Evolutionary conservation across 1,140 invertebrate species (phyloP), one percentile per base, ranked within the genome.

Genomic region (Drosophila tani): DNA sequence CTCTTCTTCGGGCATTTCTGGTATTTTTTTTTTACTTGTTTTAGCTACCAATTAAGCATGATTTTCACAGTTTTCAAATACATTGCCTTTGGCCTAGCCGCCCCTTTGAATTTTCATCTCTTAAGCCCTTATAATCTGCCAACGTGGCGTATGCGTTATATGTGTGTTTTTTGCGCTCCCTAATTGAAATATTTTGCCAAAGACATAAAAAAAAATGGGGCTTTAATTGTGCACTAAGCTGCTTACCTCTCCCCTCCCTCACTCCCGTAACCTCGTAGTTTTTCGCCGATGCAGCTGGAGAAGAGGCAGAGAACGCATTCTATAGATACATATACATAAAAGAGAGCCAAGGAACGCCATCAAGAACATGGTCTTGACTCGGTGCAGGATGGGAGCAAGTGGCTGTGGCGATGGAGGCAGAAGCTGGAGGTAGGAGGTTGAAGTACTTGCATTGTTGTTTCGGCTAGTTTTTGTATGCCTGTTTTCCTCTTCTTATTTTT

Each of bases 331-430:
- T 77, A 84, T 81, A 77, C 71, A 84, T 71, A 84, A 63, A 64
- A 75, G 29, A 73, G 70, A 70, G 58, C 65, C 53, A 40, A 40
- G n/a, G 53, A 56, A 56, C 53, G 53, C 53, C 53, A 21, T 14
- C 51, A 75, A 81, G 75, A 75, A 79, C 59, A 60, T 67, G 68
- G 58, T 73, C 79, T 86, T 87, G 83, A 79, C 76, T 83, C 76
- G 49, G 32, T 76, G 66, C 40, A 56, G 56, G 47, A 70, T 67
- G 50, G 38, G 43, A 51, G 38, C 62, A 46, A 70, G 29, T 38
- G 63, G 67, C 74, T 3, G 38, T 29, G 53, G 29, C 40, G 27
- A 21, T 2, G 45, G 29, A 38, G 17, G 41, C 51, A 50, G 45
- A 49, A 43, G 38, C 60, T 5, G 43, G 29, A 17, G 57, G 35